phyloP scores from a whole-genome alignment of 2,113 vertebrate species.

The Nesoenas mayeri region DNA sequence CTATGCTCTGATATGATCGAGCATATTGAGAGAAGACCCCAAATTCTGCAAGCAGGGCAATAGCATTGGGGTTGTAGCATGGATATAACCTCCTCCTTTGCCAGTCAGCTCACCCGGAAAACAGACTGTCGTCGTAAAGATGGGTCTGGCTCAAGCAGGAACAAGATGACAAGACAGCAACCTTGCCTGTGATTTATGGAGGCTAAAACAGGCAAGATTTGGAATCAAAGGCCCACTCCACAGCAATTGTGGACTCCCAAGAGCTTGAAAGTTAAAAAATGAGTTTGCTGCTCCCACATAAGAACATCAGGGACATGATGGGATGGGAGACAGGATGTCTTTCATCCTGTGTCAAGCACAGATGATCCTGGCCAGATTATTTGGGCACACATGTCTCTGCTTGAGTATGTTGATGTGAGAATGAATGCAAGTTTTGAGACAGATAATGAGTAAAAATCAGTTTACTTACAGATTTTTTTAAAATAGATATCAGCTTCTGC shows the following conservation, averaged over 20 bases:
- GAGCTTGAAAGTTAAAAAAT: not conserved
- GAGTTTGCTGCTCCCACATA: not conserved
- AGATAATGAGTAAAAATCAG: not conserved
- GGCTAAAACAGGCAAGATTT: not conserved
- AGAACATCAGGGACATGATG: not conserved
- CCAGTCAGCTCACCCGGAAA: not conserved
- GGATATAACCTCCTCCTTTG: not conserved
- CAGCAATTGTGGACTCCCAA: not conserved
- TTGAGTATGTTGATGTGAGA: not conserved
- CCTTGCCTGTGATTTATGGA: not conserved
- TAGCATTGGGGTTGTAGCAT: not conserved
- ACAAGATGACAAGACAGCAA: not conserved
- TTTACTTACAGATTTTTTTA: not conserved
- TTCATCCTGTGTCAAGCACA: not conserved
- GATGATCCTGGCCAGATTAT: not conserved
- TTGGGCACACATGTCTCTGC: not conserved
- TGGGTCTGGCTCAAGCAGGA: not conserved
- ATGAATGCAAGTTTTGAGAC: not conserved
- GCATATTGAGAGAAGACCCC: not conserved
- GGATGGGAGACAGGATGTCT: not conserved
- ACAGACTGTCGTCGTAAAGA: not conserved
- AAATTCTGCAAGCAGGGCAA: not conserved
- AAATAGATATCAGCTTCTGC: not conserved
- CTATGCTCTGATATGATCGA: accelerated
- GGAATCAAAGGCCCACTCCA: not conserved